Percentiles rank a stretch among this genome's conserved stretches.
Conservation (phyloP, 2,797 vertebrate species). For the Urosaurus nigricauda region DNA sequence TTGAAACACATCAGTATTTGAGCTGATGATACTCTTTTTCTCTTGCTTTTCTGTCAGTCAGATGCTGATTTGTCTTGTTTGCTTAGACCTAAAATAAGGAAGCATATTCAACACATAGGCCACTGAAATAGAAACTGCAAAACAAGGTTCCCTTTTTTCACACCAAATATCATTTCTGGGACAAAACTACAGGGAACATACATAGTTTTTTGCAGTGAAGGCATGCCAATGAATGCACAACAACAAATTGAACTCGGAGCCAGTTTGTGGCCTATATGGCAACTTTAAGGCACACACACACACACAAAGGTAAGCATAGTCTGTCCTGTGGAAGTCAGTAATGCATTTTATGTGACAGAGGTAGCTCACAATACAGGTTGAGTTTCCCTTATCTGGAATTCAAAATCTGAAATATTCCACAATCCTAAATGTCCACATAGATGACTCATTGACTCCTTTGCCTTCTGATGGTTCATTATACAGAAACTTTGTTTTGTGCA, state of each 20-base stretch:
- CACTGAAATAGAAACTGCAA: slow-evolving; percentile 50
- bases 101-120: accelerated
- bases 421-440: too few species aligned
- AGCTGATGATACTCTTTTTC: neutral
- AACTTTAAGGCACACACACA: too few species aligned
- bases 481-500: too few species aligned
- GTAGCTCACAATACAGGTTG: neutral
- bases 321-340: neutral
- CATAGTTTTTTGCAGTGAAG: neutral
- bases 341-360: neutral
- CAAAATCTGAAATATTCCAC: too few species aligned
- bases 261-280: neutral
- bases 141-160: slow-evolving; percentile 55
- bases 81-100: neutral
- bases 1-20: accelerated
- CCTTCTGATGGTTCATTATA: too few species aligned
- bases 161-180: neutral
- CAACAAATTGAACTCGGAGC: neutral
- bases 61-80: accelerated
- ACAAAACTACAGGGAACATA: neutral
- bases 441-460: too few species aligned
- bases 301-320: neutral
- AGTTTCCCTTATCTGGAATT: too few species aligned
- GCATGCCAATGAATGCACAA: neutral
- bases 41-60: accelerated